These are phyloP conservation scores for Lasioglossum vierecki DNA, from an alignment of 2,888 invertebrate species.

Conservation along the genomic window DNA sequence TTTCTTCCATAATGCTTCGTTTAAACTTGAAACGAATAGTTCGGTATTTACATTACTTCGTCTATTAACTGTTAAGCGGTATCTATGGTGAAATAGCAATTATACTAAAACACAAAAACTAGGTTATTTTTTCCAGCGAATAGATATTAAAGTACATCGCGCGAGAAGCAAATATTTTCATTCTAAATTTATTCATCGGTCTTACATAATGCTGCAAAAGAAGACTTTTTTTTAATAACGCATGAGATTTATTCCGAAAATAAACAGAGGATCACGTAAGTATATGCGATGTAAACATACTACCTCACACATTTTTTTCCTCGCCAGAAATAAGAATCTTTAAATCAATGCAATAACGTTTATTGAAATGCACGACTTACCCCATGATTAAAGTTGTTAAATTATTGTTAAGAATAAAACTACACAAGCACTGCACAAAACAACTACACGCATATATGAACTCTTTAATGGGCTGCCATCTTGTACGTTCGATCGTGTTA, in stretches of 20 bases:
- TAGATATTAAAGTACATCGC: background rate
- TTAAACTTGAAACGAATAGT: too few species aligned
- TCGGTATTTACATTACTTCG: background rate
- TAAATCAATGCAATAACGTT: background rate
- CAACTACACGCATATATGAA: conserved; percentile 60
- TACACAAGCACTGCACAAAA: conserved; percentile 64
- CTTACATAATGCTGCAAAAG: conserved; percentile 14
- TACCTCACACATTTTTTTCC: conserved; percentile 24
- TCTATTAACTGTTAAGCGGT: background rate
- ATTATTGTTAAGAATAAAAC: conserved; percentile 62
- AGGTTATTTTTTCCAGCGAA: conserved; percentile 49
- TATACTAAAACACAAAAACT: conserved; percentile 21
- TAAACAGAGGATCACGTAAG: conserved; percentile 55
- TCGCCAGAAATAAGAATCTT: background rate
- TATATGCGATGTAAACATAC: conserved; percentile 63
- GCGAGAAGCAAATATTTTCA: background rate
- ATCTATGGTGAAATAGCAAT: conserved; percentile 29
- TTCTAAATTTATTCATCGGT: background rate
- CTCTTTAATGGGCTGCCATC: conserved; percentile 66
- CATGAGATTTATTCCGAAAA: conserved; percentile 38
- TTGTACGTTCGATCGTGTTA: conserved; percentile 61
- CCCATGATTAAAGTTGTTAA: conserved; percentile 66
- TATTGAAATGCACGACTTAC: conserved; percentile 52
- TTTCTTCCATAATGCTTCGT: background rate
- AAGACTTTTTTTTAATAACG: conserved; percentile 16